A percentile compares a stretch with the other conserved stretches of the same genome.
phyloP scores from a whole-genome alignment of 2,888 invertebrate species.

The Ectemnius continuus region DNA sequence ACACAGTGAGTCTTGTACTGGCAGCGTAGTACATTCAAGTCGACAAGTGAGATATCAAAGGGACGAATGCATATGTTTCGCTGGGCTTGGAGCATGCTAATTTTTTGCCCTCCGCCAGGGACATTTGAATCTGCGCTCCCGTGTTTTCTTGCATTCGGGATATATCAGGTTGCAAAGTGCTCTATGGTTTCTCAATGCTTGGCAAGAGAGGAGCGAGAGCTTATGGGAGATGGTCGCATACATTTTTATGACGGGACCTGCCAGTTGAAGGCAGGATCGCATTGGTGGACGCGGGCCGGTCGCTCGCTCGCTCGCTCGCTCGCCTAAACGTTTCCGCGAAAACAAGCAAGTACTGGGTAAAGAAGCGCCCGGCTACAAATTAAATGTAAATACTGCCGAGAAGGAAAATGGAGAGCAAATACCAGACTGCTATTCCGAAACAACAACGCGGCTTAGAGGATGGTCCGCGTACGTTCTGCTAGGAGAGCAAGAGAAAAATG shows the following conservation, averaged over 20 bases:
- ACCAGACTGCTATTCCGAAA: slow-evolving; percentile 58
- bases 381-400: slow-evolving; percentile 65
- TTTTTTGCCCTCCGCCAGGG: too few species aligned
- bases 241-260: slow-evolving; percentile 7
- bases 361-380: slow-evolving; percentile 52
- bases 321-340: slow-evolving; percentile 24
- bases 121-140: too few species aligned
- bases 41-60: neutral
- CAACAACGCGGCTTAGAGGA: slow-evolving; percentile 61
- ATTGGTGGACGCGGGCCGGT: too few species aligned
- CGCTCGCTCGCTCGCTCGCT: neutral
- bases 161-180: too few species aligned
- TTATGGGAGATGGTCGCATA: slow-evolving; percentile 1
- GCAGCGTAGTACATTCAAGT: too few species aligned
- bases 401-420: slow-evolving; percentile 63
- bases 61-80: too few species aligned
- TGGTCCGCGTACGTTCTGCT: slow-evolving; percentile 31
- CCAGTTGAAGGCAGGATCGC: slow-evolving; percentile 10
- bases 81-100: too few species aligned
- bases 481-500: too few species aligned
- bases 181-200: neutral
- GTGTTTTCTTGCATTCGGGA: too few species aligned
- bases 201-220: neutral
- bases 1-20: too few species aligned
- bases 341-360: slow-evolving; percentile 26